Evolutionary conservation across 1,140 invertebrate genomes (phyloP), one percentile per base, ranked within the genome.

Genomic region (Diachasma alloeum): DNA sequence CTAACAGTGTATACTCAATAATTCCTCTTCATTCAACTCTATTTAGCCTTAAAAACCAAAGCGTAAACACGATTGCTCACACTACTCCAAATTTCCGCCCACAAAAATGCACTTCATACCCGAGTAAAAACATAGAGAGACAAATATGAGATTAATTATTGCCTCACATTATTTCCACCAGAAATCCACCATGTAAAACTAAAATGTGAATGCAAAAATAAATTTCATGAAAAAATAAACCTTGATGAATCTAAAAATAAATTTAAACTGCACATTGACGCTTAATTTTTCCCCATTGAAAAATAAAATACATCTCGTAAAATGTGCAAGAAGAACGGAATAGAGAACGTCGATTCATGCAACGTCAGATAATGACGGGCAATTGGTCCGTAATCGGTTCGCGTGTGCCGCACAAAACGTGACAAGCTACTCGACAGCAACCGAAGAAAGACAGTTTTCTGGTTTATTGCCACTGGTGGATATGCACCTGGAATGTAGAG

Each of bases 321-420:
- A 63, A 63, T 63, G 59, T 13, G 26, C 22, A 26, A 63, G 24
- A 4, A 24, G 53, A 63, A 26, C 24, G 48, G 48, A 56, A 56
- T 56, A 56, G n/a, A 63, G 59, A 63, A 13, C 59, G 24, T 63
- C 59, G 13, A 63, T 63, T 63, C 59, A 63, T 63, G 59, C 59
- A 63, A 63, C 24, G 59, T 24, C 59, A 19, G 59, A 63, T 63
- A 72, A 48, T 72, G n/a, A 31, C 46, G 19, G 37, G 42, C 42
- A 72, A 72, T 72, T 72, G 42, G 42, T 22, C 24, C 15, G 48
- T 56, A 72, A 72, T 72, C 42, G 71, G 6, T 72, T 53, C 44
- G 71, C 48, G 71, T 72, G 71, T 59, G 22, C n/a, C 17, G 22
- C 8, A 13, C 17, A 48, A 59, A 39, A 59, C 46, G 44, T 53